These are phyloP conservation scores for Hesperia comma DNA, from an alignment of 2,888 invertebrate genomes.

Conservation along the genomic window DNA sequence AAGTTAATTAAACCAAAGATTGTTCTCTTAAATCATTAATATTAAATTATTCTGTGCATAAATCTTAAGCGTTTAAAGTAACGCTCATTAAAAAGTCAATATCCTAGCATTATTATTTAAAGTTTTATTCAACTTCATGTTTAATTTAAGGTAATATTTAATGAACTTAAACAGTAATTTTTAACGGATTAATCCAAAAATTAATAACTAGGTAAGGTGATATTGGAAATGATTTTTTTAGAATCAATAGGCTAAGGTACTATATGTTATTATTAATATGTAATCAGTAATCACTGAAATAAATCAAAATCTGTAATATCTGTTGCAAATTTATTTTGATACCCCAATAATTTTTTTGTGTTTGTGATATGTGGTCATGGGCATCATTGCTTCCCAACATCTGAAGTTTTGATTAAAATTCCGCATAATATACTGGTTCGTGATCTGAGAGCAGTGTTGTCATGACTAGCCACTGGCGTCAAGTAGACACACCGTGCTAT, in stretches of 20 bases:
- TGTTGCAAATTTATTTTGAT: slow-evolving; percentile 50
- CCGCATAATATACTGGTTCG: too few relatives aligned
- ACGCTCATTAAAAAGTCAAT: slow-evolving; percentile 47
- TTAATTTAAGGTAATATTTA: slow-evolving; percentile 61
- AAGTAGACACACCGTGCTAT: too few relatives aligned
- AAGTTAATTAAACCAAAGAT: slow-evolving; percentile 59
- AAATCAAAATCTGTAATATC: slow-evolving; percentile 71
- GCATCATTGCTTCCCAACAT: too few relatives aligned
- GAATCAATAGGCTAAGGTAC: slow-evolving; percentile 82
- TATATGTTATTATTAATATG: slow-evolving; percentile 82
- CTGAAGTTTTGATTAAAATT: too few relatives aligned
- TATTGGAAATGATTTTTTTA: slow-evolving; percentile 84
- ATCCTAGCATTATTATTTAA: slow-evolving; percentile 35
- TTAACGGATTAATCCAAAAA: slow-evolving; percentile 78
- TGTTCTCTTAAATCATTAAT: slow-evolving; percentile 37
- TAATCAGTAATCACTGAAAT: slow-evolving; percentile 84
- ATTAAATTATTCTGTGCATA: slow-evolving; percentile 12
- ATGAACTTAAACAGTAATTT: slow-evolving; percentile 69
- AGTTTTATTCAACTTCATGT: slow-evolving; percentile 50
- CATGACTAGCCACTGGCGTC: too few relatives aligned
- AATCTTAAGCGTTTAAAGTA: slow-evolving; percentile 44
- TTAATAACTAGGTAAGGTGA: slow-evolving; percentile 81
- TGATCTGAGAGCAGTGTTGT: too few relatives aligned
- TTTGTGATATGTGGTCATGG: too few relatives aligned
- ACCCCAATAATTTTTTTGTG: too few relatives aligned